Evolutionary conservation across 92 coral and sea anemone genomes (phyloP).

Genomic region (Palythoa grandiflora): DNA sequence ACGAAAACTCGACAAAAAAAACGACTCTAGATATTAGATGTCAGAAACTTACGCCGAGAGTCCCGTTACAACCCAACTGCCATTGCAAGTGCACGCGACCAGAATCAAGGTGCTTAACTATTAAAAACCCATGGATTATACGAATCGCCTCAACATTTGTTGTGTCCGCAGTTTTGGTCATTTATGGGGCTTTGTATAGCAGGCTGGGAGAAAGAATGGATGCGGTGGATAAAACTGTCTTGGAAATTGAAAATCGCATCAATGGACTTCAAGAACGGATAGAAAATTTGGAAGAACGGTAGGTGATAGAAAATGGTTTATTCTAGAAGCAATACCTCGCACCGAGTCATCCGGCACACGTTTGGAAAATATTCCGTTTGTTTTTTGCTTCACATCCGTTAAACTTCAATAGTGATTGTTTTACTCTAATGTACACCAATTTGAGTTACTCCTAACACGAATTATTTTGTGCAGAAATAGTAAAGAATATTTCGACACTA

Average conservation of each 20-base stretch:
- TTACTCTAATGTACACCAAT: too few relatives aligned
- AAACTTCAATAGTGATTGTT: too few relatives aligned
- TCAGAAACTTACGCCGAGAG: slow-evolving; percentile 19
- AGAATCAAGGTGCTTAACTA: slow-evolving; percentile 15
- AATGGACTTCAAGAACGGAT: slow-evolving; percentile 36
- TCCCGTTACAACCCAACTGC: slow-evolving; percentile 1
- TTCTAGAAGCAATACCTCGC: not conserved
- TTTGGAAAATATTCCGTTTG: not conserved
- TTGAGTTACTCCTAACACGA: too few relatives aligned
- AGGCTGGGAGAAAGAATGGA: slow-evolving; percentile 44
- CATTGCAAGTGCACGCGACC: slow-evolving; percentile 26
- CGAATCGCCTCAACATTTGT: slow-evolving; percentile 25
- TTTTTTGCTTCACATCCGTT: not conserved
- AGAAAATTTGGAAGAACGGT: slow-evolving; percentile 29
- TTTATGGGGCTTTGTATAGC: slow-evolving; percentile 35
- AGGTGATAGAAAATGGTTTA: not conserved
- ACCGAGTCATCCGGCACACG: not conserved
- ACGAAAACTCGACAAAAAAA: slow-evolving; percentile 24
- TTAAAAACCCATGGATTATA: slow-evolving; percentile 33
- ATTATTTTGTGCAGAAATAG: too few relatives aligned
- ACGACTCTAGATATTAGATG: slow-evolving; percentile 22
- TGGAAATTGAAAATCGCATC: slow-evolving; percentile 24
- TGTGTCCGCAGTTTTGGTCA: slow-evolving; percentile 22
- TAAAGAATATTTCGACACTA: too few relatives aligned
- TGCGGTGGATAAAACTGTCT: slow-evolving; percentile 6